Evolutionary conservation across 2,113 vertebrate species (phyloP), one percentile per base, ranked within the genome.

Genomic region (Egretta garzetta): DNA sequence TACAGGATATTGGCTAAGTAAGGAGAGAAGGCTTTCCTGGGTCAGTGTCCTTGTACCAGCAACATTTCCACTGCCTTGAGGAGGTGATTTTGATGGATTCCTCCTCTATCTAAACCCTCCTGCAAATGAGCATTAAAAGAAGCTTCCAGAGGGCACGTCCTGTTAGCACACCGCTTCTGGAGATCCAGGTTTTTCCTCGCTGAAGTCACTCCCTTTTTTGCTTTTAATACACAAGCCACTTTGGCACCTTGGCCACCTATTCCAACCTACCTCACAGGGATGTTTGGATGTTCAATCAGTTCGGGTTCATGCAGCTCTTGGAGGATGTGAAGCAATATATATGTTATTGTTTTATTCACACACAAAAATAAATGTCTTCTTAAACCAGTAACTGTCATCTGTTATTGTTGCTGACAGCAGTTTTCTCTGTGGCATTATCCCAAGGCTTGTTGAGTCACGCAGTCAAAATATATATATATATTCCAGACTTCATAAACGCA

Each of bases 201-300:
- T 94, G 66, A 94, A 93, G 81, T 95, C 96, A 96, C 96, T 97
- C 95, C 95, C 77, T 94, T 91, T 73, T 86, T 85, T 58, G 77
- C 96, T 96, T 94, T 53, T 35, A 75, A 75, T 41, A 75, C 87
- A 58, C 80, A 39, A 96, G 80, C 87, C 87, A 68, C 93, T 85
- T 90, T 50, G 87, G 35, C 66, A 91, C 49, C 43, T 81, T 87
- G 62, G 92, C 77, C 39, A 23, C 84, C 39, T 93, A 1, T 96
- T 85, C 80, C 96, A 96, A 92, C 96, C 96, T 97, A 96, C 96
- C 96, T 97, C 96, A 95, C 92, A 1, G 84, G 71, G 84, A 62
- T 82, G 85, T 90, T 94, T 66, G 87, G 87, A 70, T 90, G 23
- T 66, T 95, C 87, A 75, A 56, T 93, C 93, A 49, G 26, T 81